Conservation (phyloP, 2,113 vertebrate genomes). For the Butorides virescens region DNA sequence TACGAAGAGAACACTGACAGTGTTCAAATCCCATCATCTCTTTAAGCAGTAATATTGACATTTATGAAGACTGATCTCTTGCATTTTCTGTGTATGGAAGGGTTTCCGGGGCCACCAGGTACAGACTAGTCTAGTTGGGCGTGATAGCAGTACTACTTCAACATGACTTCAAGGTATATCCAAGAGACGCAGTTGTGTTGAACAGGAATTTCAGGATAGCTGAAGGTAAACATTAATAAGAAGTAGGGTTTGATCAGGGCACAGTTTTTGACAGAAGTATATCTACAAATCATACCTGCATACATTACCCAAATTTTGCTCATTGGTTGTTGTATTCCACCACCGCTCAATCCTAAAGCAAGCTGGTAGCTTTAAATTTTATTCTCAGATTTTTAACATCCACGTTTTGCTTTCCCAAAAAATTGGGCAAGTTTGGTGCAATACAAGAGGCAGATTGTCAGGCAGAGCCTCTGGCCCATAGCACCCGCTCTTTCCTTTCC, state of each 20-base stretch:
- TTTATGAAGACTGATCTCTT: background rate
- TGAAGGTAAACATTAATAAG: background rate
- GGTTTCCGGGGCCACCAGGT: background rate
- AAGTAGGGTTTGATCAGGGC: background rate
- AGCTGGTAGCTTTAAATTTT: background rate
- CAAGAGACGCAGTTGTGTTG: background rate
- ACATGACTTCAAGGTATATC: background rate
- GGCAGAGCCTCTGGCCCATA: background rate
- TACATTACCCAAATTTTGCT: background rate
- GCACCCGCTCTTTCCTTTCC: background rate
- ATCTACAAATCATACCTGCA: background rate
- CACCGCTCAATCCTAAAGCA: background rate
- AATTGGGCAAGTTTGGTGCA: accelerated
- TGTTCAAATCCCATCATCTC: background rate
- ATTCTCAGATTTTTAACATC: background rate
- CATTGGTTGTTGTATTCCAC: background rate
- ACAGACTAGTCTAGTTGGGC: background rate
- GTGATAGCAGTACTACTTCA: background rate
- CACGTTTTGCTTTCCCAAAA: background rate
- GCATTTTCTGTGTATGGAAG: background rate
- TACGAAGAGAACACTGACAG: accelerated
- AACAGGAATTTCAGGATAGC: background rate
- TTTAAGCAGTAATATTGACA: background rate
- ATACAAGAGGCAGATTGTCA: background rate
- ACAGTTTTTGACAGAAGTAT: background rate